These are phyloP conservation scores for Bathybates hornii DNA, from an alignment of 2,113 vertebrate species.

Conservation along the genomic window DNA sequence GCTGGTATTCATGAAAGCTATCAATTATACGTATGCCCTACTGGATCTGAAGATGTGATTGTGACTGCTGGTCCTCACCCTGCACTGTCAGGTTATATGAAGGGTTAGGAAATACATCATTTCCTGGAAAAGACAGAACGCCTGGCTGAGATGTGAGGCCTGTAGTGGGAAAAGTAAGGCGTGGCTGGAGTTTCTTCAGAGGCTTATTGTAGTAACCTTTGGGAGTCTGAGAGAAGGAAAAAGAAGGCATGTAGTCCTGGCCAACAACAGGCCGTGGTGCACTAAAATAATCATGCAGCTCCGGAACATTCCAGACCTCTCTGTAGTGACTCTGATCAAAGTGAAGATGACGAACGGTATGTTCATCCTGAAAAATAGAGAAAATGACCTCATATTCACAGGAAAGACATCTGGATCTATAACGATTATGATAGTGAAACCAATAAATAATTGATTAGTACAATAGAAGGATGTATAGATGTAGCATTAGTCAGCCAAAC, in stretches of 20 bases:
- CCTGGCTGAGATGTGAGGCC: neutral
- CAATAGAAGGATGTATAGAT: neutral
- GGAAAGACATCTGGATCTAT: neutral
- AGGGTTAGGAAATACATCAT: slow-evolving; percentile 2
- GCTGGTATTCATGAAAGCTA: neutral
- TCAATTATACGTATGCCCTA: neutral
- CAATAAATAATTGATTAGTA: neutral
- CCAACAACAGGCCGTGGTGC: too few relatives aligned
- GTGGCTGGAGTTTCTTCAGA: neutral
- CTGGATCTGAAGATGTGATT: neutral
- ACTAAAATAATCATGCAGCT: neutral
- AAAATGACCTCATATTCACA: neutral
- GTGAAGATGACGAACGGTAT: neutral
- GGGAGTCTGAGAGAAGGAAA: neutral
- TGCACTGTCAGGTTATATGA: neutral
- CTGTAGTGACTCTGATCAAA: neutral
- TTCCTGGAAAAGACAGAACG: neutral
- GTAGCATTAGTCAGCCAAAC: neutral
- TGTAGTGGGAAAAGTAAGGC: neutral
- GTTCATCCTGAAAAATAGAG: neutral
- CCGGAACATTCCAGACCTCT: neutral
- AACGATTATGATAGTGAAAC: neutral
- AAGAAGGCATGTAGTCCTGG: neutral
- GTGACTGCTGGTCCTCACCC: neutral
- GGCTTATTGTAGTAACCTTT: neutral